Evolutionary conservation across 1,140 invertebrate species (phyloP).

Genomic region (Whitmania pigra): DNA sequence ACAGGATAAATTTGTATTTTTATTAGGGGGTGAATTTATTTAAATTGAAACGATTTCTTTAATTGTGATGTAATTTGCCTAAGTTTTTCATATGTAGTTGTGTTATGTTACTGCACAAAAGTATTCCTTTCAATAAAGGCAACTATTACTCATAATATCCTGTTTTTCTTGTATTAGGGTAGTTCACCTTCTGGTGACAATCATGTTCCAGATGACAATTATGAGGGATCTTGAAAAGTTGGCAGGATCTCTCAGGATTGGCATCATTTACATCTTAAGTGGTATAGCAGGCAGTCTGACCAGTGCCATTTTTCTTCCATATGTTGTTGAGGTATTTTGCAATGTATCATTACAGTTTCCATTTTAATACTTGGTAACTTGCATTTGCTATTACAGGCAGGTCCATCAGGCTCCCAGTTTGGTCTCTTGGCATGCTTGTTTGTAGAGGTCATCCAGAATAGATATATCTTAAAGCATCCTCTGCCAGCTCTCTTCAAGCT

Average conservation of each 20-base stretch:
- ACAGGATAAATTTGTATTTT: no score
- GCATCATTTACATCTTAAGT: conserved; percentile 82
- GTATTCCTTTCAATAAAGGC: no score
- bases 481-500: conserved; percentile 11
- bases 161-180: conserved; percentile 48
- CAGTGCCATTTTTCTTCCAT: conserved; percentile 93
- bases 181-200: conserved; percentile 72
- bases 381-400: conserved; percentile 53
- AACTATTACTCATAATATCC: background rate
- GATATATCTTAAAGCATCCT: conserved; percentile 25
- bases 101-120: no score
- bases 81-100: no score
- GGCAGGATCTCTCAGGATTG: conserved; percentile 74
- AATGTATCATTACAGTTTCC: background rate
- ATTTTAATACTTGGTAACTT: background rate
- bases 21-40: no score
- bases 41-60: no score
- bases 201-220: conserved; percentile 79
- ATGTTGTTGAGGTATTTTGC: conserved; percentile 75
- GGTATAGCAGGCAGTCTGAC: conserved; percentile 90
- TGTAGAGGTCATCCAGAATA: conserved; percentile 66
- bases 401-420: conserved; percentile 83
- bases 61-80: no score
- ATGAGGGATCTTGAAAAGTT: conserved; percentile 92
- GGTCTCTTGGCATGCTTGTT: conserved; percentile 78